Evolutionary conservation across 2,113 vertebrate genomes (phyloP).

Genomic region (Aythya baeri): DNA sequence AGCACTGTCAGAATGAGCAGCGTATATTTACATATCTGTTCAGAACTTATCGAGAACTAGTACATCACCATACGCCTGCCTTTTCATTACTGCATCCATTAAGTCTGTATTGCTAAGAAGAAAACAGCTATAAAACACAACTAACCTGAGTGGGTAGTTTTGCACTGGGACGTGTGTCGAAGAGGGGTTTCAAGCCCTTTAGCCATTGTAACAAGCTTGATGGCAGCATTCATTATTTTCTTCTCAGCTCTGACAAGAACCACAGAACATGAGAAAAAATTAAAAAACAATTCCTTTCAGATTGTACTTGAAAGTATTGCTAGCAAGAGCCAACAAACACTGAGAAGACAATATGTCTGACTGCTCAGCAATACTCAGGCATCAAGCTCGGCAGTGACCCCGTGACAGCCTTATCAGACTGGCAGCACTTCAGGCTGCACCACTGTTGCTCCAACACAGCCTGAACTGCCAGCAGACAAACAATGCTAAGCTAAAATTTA

Average conservation of each 20-base stretch:
- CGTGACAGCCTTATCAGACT: fast-evolving
- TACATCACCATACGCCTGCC: not conserved
- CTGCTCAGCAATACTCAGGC: not conserved
- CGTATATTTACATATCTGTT: not conserved
- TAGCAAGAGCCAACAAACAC: not conserved
- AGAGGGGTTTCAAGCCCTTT: slow-evolving; percentile 89
- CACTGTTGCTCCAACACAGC: not conserved
- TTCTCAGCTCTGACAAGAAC: slow-evolving; percentile 87
- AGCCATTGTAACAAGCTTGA: slow-evolving; percentile 92
- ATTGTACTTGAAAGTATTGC: not conserved
- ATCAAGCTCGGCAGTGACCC: not conserved
- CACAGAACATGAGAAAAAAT: not conserved
- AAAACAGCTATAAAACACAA: not conserved
- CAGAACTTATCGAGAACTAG: not conserved
- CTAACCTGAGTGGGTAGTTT: slow-evolving; percentile 58
- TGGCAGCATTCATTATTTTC: slow-evolving; percentile 93
- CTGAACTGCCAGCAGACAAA: not conserved
- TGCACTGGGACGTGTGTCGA: slow-evolving; percentile 70
- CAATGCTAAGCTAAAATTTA: not conserved
- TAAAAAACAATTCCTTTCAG: not conserved
- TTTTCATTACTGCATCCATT: not conserved
- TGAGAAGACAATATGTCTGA: not conserved
- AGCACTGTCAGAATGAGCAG: not conserved
- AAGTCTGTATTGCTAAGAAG: not conserved
- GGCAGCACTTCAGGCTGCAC: not conserved